Evolutionary conservation across 2,797 vertebrate genomes (phyloP).

Genomic region (Mus minutoides): DNA sequence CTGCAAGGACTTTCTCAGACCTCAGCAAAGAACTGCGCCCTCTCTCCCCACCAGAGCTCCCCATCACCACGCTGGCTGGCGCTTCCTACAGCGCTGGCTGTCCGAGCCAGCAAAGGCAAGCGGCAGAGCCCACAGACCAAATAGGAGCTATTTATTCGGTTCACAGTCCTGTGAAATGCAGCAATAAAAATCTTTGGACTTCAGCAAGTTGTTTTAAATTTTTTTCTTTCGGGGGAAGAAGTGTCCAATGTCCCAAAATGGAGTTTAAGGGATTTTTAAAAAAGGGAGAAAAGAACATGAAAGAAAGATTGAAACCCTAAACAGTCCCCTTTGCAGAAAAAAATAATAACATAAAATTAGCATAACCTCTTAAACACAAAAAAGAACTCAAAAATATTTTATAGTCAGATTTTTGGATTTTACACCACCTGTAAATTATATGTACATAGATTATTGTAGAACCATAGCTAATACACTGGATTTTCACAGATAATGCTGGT

Average conservation of each 20-base stretch:
- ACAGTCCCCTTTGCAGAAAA: slow-evolving; percentile 77
- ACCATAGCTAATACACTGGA: slow-evolving; percentile 90
- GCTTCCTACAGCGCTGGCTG: slow-evolving; percentile 34
- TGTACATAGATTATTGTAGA: slow-evolving; percentile 97
- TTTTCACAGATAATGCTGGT: slow-evolving; percentile 97
- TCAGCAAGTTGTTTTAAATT: slow-evolving; percentile 91
- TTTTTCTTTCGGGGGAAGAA: slow-evolving; percentile 88
- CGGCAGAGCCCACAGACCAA: slow-evolving; percentile 89
- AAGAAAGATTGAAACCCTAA: slow-evolving; percentile 81
- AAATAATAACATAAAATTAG: slow-evolving; percentile 84
- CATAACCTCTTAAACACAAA: slow-evolving; percentile 84
- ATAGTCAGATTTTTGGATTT: slow-evolving; percentile 89
- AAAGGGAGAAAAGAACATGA: slow-evolving; percentile 82
- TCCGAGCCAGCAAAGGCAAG: slow-evolving; percentile 86
- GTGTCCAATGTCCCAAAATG: slow-evolving; percentile 89
- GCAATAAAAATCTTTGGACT: slow-evolving; percentile 99
- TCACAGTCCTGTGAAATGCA: slow-evolving; percentile 99
- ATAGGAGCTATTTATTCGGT: slow-evolving; percentile 94
- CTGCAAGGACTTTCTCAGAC: background rate
- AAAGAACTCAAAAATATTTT: slow-evolving; percentile 88
- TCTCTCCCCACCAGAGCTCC: background rate
- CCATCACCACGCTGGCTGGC: background rate
- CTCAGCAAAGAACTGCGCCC: background rate
- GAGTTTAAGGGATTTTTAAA: slow-evolving; percentile 88
- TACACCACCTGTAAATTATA: slow-evolving; percentile 91